A percentile compares a stretch with the other conserved stretches of the same genome.
Evolutionary conservation across 2,888 invertebrate genomes (phyloP).

Genomic region (Eupithecia tripunctaria): DNA sequence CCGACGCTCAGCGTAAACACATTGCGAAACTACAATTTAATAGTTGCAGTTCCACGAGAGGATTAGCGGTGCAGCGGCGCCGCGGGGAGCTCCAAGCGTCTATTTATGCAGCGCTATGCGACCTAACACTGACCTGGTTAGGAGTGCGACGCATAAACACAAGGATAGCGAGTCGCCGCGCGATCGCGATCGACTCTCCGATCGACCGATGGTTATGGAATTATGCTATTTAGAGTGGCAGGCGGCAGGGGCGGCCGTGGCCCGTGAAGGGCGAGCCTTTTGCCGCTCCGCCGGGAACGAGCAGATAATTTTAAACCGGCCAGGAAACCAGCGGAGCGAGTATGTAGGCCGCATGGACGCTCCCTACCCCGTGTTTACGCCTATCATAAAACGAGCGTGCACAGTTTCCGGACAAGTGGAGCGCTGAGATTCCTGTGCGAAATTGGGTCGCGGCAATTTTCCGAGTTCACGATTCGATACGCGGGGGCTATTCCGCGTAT

Average conservation of each 20-base stretch:
- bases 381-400: conserved; percentile 70
- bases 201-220: conserved; percentile 60
- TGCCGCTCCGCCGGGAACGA: conserved; percentile 74
- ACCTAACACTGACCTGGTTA: conserved; percentile 84
- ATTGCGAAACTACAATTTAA: conserved; percentile 68
- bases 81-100: conserved; percentile 58
- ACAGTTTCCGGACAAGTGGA: conserved; percentile 77
- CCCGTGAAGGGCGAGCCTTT: conserved; percentile 78
- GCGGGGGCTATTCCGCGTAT: conserved; percentile 52
- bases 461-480: conserved; percentile 54
- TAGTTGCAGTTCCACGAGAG: conserved; percentile 58
- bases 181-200: conserved; percentile 43
- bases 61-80: conserved; percentile 47
- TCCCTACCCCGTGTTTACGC: conserved; percentile 67
- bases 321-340: conserved; percentile 79
- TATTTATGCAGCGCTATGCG: conserved; percentile 81
- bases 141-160: conserved; percentile 73
- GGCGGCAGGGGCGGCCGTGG: conserved; percentile 67
- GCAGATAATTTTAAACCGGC: conserved; percentile 79
- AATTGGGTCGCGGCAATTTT: conserved; percentile 73
- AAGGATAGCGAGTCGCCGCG: conserved; percentile 65
- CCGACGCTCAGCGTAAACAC: conserved; percentile 62
- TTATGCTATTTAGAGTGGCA: conserved; percentile 62
- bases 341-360: conserved; percentile 78
- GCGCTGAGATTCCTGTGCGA: conserved; percentile 65